These are phyloP conservation scores for Mesoclemmys tuberculata DNA, from an alignment of 2,113 vertebrate species.

Conservation along the genomic window DNA sequence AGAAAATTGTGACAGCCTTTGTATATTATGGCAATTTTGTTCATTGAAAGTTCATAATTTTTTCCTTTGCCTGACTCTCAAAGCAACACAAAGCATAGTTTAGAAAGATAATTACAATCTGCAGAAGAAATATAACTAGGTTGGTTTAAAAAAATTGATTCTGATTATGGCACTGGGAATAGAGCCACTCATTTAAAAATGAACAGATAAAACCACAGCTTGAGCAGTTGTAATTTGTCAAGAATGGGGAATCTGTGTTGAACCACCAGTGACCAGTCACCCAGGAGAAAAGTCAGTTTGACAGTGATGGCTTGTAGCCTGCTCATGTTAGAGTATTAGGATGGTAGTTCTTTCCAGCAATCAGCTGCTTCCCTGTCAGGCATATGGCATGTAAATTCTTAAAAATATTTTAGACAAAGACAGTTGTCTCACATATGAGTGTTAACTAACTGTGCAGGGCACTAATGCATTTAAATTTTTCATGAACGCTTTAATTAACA, in stretches of 20 bases:
- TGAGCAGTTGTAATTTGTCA: constrained; percentile 44
- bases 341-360: neutral
- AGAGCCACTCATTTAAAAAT: constrained; percentile 24
- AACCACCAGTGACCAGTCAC: neutral
- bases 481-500: neutral
- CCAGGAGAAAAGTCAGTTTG: constrained; percentile 11
- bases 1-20: constrained; percentile 67
- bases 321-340: neutral
- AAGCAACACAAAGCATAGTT: constrained; percentile 45
- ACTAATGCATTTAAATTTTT: neutral
- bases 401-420: neutral
- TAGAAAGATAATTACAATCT: constrained; percentile 55
- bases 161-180: neutral
- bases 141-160: constrained; percentile 35
- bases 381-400: neutral
- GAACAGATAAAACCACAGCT: constrained; percentile 29
- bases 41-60: neutral
- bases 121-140: constrained; percentile 46
- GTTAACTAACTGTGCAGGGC: neutral
- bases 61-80: constrained; percentile 29
- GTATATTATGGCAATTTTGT: constrained; percentile 67
- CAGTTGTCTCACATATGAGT: neutral
- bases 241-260: neutral
- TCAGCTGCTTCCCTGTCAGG: neutral
- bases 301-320: constrained; percentile 11